Percentiles rank a stretch among this genome's conserved stretches.
These are phyloP conservation scores for Cantharis rustica DNA, from an alignment of 2,888 invertebrate genomes.

Conservation along the genomic window DNA sequence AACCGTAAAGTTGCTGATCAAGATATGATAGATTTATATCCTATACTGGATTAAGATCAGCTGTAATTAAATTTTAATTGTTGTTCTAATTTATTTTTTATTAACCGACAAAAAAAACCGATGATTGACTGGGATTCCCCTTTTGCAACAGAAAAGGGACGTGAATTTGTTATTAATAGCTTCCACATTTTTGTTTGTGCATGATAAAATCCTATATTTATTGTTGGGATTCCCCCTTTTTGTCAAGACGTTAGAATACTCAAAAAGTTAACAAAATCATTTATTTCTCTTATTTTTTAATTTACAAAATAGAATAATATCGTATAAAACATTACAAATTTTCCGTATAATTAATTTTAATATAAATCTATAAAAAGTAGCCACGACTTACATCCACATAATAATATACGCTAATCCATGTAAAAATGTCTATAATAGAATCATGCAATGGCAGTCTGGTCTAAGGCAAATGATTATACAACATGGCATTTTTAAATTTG, in stretches of 20 bases:
- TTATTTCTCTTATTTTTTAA: neutral
- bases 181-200: neutral
- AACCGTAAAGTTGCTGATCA: neutral
- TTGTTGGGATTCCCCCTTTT: neutral
- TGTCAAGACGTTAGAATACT: no score
- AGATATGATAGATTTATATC: neutral
- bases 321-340: constrained; percentile 1
- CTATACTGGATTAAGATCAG: neutral
- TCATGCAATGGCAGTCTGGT: constrained; percentile 31
- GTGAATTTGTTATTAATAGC: neutral
- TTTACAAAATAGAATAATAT: neutral
- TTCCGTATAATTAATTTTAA: neutral
- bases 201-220: neutral
- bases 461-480: constrained; percentile 29
- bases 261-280: neutral
- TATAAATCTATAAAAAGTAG: neutral
- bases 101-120: no score
- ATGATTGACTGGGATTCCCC: no score
- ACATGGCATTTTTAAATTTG: constrained; percentile 28
- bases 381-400: constrained; percentile 2
- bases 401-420: constrained; percentile 17
- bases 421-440: constrained; percentile 12
- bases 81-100: no score
- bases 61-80: neutral
- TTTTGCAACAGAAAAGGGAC: no score